Percentiles rank a stretch among this genome's conserved stretches.
phyloP scores from a whole-genome alignment of 2,888 invertebrate genomes.

The Anorthoa munda region DNA sequence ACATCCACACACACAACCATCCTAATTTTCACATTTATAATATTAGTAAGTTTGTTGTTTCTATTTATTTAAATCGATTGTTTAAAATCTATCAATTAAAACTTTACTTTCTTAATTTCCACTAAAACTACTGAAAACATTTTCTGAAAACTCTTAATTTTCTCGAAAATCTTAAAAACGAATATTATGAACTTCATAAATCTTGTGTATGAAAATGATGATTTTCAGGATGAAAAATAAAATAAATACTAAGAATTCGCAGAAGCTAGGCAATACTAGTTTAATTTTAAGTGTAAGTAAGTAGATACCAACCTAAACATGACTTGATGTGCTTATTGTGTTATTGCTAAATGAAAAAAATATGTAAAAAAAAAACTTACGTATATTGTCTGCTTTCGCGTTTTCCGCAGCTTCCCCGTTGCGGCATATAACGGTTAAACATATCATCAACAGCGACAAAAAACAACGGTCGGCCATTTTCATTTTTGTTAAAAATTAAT shows the following conservation, averaged over 20 bases:
- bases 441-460: constrained; percentile 81
- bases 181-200: background rate
- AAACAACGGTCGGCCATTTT: constrained; percentile 81
- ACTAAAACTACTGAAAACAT: background rate
- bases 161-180: background rate
- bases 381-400: constrained; percentile 77
- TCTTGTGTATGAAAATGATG: background rate
- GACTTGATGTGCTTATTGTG: background rate
- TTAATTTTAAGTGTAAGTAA: background rate
- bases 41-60: too few species aligned
- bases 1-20: too few species aligned
- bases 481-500: constrained; percentile 68
- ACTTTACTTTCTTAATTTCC: background rate
- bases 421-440: constrained; percentile 80
- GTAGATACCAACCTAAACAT: background rate
- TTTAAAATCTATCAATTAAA: too few species aligned
- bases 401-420: constrained; percentile 84
- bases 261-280: background rate
- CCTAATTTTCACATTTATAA: too few species aligned
- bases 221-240: background rate
- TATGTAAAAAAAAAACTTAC: constrained; percentile 77
- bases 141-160: background rate
- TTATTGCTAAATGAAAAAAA: background rate
- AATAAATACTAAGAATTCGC: background rate
- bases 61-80: too few species aligned